These are phyloP conservation scores for Mixornis gularis DNA, from an alignment of 2,113 vertebrate genomes.

Conservation along the genomic window DNA sequence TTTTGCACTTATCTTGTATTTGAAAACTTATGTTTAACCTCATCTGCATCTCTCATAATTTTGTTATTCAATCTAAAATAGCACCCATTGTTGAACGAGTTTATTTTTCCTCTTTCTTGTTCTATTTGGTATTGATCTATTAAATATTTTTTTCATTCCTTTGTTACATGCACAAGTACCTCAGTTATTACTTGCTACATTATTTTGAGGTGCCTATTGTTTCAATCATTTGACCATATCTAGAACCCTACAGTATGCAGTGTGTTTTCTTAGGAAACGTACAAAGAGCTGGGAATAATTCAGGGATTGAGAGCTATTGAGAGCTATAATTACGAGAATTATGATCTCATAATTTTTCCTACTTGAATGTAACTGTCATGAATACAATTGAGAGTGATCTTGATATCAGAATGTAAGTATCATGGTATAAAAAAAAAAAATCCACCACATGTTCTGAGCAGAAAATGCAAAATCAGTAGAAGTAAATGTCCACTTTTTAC, in stretches of 20 bases:
- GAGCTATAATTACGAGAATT: neutral
- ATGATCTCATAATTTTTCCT: neutral
- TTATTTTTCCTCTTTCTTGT: neutral
- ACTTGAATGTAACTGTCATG: neutral
- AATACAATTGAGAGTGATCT: neutral
- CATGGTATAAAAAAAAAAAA: neutral
- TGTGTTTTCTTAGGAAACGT: neutral
- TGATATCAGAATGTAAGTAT: neutral
- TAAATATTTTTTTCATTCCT: neutral
- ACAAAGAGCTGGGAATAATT: neutral
- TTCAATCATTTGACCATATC: neutral
- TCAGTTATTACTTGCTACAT: neutral
- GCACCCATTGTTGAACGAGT: neutral
- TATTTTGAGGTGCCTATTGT: neutral
- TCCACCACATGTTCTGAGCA: neutral
- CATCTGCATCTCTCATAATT: neutral
- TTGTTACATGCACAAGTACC: neutral
- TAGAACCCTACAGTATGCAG: neutral
- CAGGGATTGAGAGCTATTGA: no score
- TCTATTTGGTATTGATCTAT: neutral
- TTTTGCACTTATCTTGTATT: neutral
- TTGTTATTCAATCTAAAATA: neutral
- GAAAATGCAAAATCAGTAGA: neutral
- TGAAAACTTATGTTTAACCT: neutral
- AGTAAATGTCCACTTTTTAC: neutral